Conservation (phyloP, 2,888 invertebrate species). For the Tiliacea aurago region DNA sequence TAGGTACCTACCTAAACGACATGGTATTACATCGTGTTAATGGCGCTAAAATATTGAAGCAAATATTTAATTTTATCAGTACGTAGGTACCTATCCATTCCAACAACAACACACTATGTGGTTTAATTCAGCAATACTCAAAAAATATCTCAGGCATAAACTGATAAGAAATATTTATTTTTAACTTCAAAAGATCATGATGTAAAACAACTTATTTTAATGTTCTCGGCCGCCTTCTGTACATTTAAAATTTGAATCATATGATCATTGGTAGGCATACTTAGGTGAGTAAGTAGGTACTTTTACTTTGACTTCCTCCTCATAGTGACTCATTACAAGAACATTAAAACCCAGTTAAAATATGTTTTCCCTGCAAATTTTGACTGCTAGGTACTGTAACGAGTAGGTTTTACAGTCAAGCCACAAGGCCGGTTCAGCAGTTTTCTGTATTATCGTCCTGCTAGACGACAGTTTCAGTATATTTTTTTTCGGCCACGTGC, state of each 20-base stretch:
- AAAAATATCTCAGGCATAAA: conserved; percentile 4
- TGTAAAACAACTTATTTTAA: conserved; percentile 2
- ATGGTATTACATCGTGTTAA: background rate
- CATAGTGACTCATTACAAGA: background rate
- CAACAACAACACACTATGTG: background rate
- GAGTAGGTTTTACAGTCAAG: conserved; percentile 48
- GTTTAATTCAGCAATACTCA: background rate
- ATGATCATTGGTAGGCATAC: background rate
- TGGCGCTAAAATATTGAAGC: conserved; percentile 6
- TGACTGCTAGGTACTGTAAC: conserved; percentile 9
- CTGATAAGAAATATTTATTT: conserved; percentile 38
- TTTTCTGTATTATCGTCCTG: conserved; percentile 55
- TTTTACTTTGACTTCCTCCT: conserved; percentile 6
- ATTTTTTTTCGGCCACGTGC: conserved; percentile 82
- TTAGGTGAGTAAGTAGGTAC: background rate
- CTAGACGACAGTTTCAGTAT: conserved; percentile 76
- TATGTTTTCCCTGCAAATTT: background rate
- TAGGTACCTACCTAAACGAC: no score
- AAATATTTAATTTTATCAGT: conserved; percentile 1
- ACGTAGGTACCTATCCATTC: background rate
- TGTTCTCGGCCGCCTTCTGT: no score
- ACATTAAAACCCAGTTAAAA: conserved; percentile 18
- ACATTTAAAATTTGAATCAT: conserved; percentile 7
- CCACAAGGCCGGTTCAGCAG: conserved; percentile 52
- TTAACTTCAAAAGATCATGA: conserved; percentile 19